Evolutionary conservation across 1,140 invertebrate species (phyloP).

Genomic region (Homarus americanus): DNA sequence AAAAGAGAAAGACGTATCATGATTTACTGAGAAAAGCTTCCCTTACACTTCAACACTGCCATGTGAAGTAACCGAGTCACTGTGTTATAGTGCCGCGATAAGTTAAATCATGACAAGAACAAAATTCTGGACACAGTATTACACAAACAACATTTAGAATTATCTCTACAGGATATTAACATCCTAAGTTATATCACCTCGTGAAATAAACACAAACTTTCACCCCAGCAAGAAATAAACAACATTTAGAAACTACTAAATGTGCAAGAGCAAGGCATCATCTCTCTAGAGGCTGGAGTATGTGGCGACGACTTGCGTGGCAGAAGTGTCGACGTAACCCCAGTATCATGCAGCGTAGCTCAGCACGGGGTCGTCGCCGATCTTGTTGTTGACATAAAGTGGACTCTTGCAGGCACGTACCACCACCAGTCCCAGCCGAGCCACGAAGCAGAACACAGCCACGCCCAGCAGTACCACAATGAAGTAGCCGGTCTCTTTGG

Average conservation of each 20-base stretch:
- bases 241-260: background rate
- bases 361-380: slow-evolving; percentile 69
- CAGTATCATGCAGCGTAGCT: slow-evolving; percentile 71
- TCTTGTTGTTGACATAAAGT: slow-evolving; percentile 69
- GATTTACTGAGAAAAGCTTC: background rate
- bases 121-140: too few relatives aligned
- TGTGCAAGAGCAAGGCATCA: background rate
- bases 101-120: too few relatives aligned
- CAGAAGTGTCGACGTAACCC: slow-evolving; percentile 59
- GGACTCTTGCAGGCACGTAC: slow-evolving; percentile 64
- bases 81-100: too few relatives aligned
- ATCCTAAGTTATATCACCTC: background rate
- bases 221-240: background rate
- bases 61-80: too few relatives aligned
- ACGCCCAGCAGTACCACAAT: slow-evolving; percentile 69
- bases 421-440: slow-evolving; percentile 44
- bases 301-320: slow-evolving; percentile 43
- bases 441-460: slow-evolving; percentile 65
- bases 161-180: too few relatives aligned
- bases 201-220: background rate
- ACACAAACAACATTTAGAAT: too few relatives aligned
- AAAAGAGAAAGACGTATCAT: background rate
- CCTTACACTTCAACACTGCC: too few relatives aligned
- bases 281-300: slow-evolving; percentile 57
- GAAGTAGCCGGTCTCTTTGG: slow-evolving; percentile 63